These are phyloP conservation scores for Chaetophractus vellerosus DNA, from an alignment of 2,797 vertebrate genomes.

Conservation along the genomic window DNA sequence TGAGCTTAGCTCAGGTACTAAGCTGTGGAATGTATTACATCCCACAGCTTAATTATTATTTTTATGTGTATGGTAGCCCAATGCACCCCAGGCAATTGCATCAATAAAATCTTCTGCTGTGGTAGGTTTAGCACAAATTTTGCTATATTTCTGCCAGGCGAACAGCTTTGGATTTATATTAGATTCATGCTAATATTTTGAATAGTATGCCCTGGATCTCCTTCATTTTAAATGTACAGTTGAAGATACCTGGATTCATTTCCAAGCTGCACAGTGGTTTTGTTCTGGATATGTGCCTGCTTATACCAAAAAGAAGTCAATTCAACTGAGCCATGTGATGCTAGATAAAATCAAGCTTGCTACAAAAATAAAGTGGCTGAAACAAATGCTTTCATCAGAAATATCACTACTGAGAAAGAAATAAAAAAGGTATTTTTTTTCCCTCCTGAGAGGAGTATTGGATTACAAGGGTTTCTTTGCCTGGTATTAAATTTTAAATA, in stretches of 20 bases:
- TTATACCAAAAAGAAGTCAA: conserved; percentile 59
- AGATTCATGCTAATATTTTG: conserved; percentile 52
- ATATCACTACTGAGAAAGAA: conserved; percentile 72
- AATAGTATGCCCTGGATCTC: not conserved
- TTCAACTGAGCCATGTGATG: conserved; percentile 37
- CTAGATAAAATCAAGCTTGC: conserved; percentile 72
- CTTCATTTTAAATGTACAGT: conserved; percentile 42
- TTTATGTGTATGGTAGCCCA: conserved; percentile 64
- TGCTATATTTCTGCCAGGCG: conserved; percentile 43
- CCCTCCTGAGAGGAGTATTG: not conserved
- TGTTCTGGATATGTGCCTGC: conserved; percentile 56
- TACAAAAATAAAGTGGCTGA: conserved; percentile 77
- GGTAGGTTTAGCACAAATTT: not conserved
- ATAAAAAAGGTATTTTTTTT: conserved; percentile 37
- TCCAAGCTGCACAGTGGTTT: conserved; percentile 45
- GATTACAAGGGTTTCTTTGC: conserved; percentile 49
- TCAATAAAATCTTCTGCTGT: conserved; percentile 54
- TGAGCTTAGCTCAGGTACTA: conserved; percentile 71
- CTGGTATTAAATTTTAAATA: conserved; percentile 65
- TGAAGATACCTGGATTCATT: conserved; percentile 54
- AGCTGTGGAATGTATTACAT: conserved; percentile 59
- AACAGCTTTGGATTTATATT: conserved; percentile 66
- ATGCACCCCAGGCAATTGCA: conserved; percentile 50
- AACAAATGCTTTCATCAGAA: conserved; percentile 79
- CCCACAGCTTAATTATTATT: conserved; percentile 71